A percentile compares a stretch with the other conserved stretches of the same genome.
Conservation (phyloP, 2,888 invertebrate genomes). For the Unio delphinus region DNA sequence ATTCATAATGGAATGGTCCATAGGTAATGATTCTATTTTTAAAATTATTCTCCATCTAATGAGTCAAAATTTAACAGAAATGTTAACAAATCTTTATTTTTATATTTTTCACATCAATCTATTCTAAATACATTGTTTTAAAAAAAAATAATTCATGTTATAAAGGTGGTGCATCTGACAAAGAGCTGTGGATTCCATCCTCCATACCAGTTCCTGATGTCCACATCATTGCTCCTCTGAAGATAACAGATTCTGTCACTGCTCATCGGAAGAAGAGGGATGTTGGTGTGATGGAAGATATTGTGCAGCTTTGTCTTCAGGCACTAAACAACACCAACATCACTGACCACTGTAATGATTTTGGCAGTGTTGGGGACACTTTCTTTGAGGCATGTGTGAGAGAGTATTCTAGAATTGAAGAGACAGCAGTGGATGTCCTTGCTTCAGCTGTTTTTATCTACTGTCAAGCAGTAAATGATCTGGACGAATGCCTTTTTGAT, state of each 20-base stretch:
- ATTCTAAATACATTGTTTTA: too few relatives aligned
- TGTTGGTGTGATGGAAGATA: conserved; percentile 10
- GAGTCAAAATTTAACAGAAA: too few relatives aligned
- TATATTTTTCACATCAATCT: too few relatives aligned
- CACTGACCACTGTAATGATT: conserved; percentile 20
- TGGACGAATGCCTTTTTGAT: conserved; percentile 39
- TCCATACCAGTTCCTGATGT: conserved; percentile 31
- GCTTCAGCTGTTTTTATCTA: conserved; percentile 36
- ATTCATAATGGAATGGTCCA: too few relatives aligned
- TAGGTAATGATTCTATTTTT: too few relatives aligned
- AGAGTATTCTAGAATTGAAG: conserved; percentile 30
- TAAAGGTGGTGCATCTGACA: not conserved
- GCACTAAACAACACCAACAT: conserved; percentile 27
- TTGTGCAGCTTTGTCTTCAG: conserved; percentile 18
- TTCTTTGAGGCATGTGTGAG: conserved; percentile 48
- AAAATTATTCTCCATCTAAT: too few relatives aligned
- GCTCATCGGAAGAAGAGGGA: not conserved
- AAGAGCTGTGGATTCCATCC: conserved; percentile 33
- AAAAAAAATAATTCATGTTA: too few relatives aligned
- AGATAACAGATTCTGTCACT: not conserved
- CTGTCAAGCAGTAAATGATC: conserved; percentile 40
- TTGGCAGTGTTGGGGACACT: conserved; percentile 34
- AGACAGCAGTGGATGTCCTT: conserved; percentile 22
- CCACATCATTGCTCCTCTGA: conserved; percentile 6
- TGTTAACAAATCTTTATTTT: too few relatives aligned